Percentiles rank a stretch among this genome's conserved stretches.
phyloP scores from a whole-genome alignment of 2,888 invertebrate genomes.

The Tachina fera region DNA sequence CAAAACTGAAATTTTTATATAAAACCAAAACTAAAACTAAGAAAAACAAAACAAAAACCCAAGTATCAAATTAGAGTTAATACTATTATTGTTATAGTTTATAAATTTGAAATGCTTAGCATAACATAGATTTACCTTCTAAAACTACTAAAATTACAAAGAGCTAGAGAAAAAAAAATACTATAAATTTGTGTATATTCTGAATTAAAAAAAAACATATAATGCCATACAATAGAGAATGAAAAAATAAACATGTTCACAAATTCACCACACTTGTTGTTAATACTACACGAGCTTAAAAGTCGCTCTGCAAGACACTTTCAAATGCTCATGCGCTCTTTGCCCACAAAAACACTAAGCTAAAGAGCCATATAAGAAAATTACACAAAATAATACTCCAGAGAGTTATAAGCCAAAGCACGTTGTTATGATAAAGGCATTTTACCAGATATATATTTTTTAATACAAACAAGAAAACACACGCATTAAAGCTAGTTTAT shows the following conservation, averaged over 20 bases:
- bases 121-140: slow-evolving; percentile 64
- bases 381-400: slow-evolving; percentile 41
- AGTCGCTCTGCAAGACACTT: slow-evolving; percentile 7
- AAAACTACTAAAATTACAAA: slow-evolving; percentile 67
- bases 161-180: slow-evolving; percentile 33
- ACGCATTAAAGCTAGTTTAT: background rate
- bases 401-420: slow-evolving; percentile 67
- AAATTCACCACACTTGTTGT: slow-evolving; percentile 70
- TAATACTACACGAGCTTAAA: slow-evolving; percentile 15
- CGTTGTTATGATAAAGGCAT: slow-evolving; percentile 67
- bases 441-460: slow-evolving; percentile 29
- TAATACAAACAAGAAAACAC: slow-evolving; percentile 27
- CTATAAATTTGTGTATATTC: slow-evolving; percentile 33
- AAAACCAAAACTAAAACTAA: background rate
- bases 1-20: background rate
- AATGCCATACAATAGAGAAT: slow-evolving; percentile 3
- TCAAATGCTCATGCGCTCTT: slow-evolving; percentile 4
- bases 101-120: background rate
- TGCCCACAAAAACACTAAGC: background rate
- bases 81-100: slow-evolving; percentile 21
- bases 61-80: background rate
- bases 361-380: slow-evolving; percentile 23
- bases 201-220: slow-evolving; percentile 12
- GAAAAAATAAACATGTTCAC: slow-evolving; percentile 64
- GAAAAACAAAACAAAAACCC: background rate